Evolutionary conservation across 92 coral and sea anemone genomes (phyloP), one percentile per base, ranked within the genome.

Genomic region (Parazoanthus atlanticus): DNA sequence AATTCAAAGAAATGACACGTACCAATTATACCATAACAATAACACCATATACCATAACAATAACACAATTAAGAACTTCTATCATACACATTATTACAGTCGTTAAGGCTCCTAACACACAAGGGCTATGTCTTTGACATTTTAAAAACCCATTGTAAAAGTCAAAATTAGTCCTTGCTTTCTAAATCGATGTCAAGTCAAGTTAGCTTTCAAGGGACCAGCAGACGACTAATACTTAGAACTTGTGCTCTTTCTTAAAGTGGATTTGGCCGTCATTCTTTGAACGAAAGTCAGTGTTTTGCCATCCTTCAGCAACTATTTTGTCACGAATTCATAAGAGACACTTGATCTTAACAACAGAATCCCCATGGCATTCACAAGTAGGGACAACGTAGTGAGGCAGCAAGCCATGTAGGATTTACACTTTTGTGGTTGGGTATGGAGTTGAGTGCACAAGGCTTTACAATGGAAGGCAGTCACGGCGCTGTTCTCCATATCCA

Each of bases 181-280:
- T 10, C 49, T 46, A 8, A 8, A 46, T 46, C 12, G 12, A 46
- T 46, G 49, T 46, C 49, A 46, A 46, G 49, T 46, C 49, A 46
- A 46, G 49, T 46, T 46, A 10, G 49, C 10, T 46, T 10, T 10
- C 49, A 46, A 46, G 49, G 49, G 49, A 46, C 49, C 11, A 9
- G 49, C 49, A 46, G 49, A 46, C 49, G 6, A 46, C 12, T 46
- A 54, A 64, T n/a, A n/a, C n/a, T n/a, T 69, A 90, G 75, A 86
- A 90, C 85, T 90, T 86, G 82, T 90, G 90, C 1, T 43, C 49
- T n/a, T 11, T n/a, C 21, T 66, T 81, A 9, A 80, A 54, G 23
- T 36, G 28, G n/a, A 88, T 34, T 46, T 4, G 7, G 0, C 88
- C 88, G 69, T 88, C 21, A 38, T 34, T 43, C 58, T 8, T 56